Base-by-base conservation (phyloP, 2,113 vertebrate genomes). In the Panthera uncia region DNA sequence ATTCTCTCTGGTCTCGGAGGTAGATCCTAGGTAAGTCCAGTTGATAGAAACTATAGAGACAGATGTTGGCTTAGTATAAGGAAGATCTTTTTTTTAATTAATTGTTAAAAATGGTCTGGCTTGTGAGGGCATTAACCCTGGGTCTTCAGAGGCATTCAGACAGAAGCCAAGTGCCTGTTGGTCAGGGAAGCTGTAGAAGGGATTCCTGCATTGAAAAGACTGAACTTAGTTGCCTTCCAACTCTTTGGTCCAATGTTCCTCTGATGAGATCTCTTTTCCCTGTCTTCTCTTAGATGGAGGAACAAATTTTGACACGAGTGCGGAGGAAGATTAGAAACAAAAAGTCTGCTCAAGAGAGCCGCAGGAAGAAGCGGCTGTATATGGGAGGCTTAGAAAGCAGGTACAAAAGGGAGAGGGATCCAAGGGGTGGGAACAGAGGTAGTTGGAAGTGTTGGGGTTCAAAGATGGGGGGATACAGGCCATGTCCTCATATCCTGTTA, bases 301-400 rank as follows among this genome's bases (percentile, higher is more conserved):
- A 99, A 91, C 98, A 98, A 92, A 98, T 99, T 73, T 97, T 99
- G 98, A 99, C 99, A 97, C 99, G 99, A 50, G 98, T 99, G 50
- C 98, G 99, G 91, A 99, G 99, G 96, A 99, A 99, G 98, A 99
- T 99, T 98, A 98, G 99, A 65, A 99, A 99, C 98, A 99, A 99
- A 98, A 99, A 99, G 93, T 99, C 99, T 6, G 99, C 99, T 97
- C 99, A 99, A 97, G 99, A 99, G 93, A 99, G 99, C 94, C 99
- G 99, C 63, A 99, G 99, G 95, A 99, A 99, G 98, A 99, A 99
- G 98, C 99, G 99, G 97, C 98, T 99, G 65, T 99, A 99, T 3
- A 98, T 99, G 73, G 99, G 99, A 36, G 99, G 98, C 27, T 97
- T 99, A 96, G 99, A 99, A 98, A 99, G 98, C 99, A 99, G 99